Evolutionary conservation across 2,888 invertebrate species (phyloP).

Genomic region (Pyrrhia umbra): DNA sequence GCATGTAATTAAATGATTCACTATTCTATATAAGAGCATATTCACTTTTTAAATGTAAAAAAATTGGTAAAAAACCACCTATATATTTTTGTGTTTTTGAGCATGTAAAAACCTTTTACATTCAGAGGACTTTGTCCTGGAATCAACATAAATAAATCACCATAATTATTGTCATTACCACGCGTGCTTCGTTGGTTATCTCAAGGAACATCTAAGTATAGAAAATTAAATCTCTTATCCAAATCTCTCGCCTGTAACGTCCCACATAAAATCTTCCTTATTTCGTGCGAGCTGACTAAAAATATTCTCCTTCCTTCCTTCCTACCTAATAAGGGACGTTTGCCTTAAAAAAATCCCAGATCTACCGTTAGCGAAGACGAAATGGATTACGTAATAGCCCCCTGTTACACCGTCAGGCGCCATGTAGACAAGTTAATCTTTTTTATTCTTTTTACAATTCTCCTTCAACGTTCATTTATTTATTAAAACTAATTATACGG

Average conservation of each 20-base stretch:
- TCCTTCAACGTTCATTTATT: constrained; percentile 32
- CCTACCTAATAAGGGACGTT: constrained; percentile 63
- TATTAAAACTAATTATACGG: constrained; percentile 24
- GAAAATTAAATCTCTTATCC: constrained; percentile 61
- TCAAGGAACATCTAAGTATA: constrained; percentile 36
- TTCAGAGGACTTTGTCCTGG: neutral
- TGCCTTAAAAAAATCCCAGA: constrained; percentile 66
- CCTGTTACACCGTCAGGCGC: constrained; percentile 44
- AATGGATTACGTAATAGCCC: constrained; percentile 68
- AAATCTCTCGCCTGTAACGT: constrained; percentile 50
- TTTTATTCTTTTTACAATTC: constrained; percentile 34
- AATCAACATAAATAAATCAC: constrained; percentile 37
- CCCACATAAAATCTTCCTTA: constrained; percentile 53
- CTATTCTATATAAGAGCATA: too few species aligned
- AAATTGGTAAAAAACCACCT: too few species aligned
- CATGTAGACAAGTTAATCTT: constrained; percentile 41
- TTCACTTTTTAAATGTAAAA: too few species aligned
- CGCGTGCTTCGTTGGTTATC: constrained; percentile 35
- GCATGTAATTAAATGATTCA: too few species aligned
- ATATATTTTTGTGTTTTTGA: too few species aligned
- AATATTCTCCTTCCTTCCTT: constrained; percentile 48
- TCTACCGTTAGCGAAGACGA: constrained; percentile 62
- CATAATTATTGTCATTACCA: constrained; percentile 23
- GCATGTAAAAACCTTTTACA: neutral
- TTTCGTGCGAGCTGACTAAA: constrained; percentile 43